These are phyloP conservation scores for Microplitis deprimator DNA, from an alignment of 2,888 invertebrate species.

Conservation along the genomic window DNA sequence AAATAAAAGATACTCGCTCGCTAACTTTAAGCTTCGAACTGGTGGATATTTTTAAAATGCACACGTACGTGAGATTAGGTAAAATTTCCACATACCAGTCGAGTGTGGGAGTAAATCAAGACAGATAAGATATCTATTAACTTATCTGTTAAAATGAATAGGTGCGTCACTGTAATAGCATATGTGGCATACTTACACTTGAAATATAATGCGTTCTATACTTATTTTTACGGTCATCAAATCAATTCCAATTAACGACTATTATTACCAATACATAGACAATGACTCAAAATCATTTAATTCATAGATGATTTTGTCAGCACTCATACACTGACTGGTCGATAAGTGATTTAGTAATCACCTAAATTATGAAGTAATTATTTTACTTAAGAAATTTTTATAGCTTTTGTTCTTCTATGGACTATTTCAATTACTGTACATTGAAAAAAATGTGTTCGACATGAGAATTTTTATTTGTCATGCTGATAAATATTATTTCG, in stretches of 20 bases:
- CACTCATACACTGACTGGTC: no score
- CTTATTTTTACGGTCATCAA: neutral
- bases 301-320: no score
- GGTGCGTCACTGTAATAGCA: neutral
- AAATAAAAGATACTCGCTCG: neutral
- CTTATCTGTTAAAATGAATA: neutral
- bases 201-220: neutral
- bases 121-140: neutral
- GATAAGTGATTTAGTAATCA: no score
- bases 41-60: neutral
- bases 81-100: neutral
- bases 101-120: neutral
- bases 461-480: neutral
- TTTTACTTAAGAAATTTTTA: no score
- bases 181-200: neutral
- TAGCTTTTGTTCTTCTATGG: no score
- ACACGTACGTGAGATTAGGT: neutral
- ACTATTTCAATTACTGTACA: neutral
- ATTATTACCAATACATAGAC: neutral
- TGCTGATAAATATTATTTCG: neutral
- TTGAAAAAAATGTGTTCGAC: neutral
- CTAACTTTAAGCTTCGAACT: neutral
- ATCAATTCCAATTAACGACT: neutral
- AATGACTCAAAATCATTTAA: neutral
- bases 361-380: no score